These are phyloP conservation scores for Hoplostethus mediterraneus DNA, from an alignment of 2,797 vertebrate genomes.

Conservation along the genomic window DNA sequence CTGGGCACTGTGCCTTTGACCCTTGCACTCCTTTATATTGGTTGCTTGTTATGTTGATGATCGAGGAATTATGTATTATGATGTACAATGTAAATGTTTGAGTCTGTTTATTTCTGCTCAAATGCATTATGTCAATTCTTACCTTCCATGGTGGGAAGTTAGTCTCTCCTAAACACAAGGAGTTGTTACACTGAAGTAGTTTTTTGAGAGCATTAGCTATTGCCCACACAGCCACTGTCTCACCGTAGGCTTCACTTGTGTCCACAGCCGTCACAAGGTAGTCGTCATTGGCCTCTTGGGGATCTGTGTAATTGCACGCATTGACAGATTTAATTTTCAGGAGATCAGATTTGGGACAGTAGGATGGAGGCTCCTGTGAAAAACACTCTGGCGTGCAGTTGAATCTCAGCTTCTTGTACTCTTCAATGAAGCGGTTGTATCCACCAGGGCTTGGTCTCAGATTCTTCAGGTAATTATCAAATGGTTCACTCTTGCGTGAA, in stretches of 20 bases:
- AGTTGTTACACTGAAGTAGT: slow-evolving; percentile 69
- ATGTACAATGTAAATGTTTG: neutral
- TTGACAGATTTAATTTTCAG: slow-evolving; percentile 45
- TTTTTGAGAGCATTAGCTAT: slow-evolving; percentile 69
- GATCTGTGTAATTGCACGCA: slow-evolving; percentile 50
- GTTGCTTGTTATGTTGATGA: neutral
- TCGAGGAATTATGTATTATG: neutral
- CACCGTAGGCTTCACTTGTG: slow-evolving; percentile 21
- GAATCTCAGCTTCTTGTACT: slow-evolving; percentile 76
- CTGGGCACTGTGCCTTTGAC: neutral
- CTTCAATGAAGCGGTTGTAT: slow-evolving; percentile 75
- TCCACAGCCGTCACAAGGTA: slow-evolving; percentile 52
- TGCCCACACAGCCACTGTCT: slow-evolving; percentile 66
- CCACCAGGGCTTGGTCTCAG: slow-evolving; percentile 56
- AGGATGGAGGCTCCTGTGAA: slow-evolving; percentile 16
- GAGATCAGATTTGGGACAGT: slow-evolving; percentile 39
- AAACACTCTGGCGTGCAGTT: slow-evolving; percentile 65
- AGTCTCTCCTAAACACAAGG: slow-evolving; percentile 59
- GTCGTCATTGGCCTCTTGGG: slow-evolving; percentile 68
- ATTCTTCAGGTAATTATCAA: slow-evolving; percentile 70
- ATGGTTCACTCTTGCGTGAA: slow-evolving; percentile 59
- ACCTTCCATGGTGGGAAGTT: slow-evolving; percentile 78
- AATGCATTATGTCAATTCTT: neutral
- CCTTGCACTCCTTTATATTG: neutral
- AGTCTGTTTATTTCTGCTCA: neutral